Evolutionary conservation across 2,797 vertebrate genomes (phyloP), one percentile per base, ranked within the genome.

Genomic region (Parambassis ranga): DNA sequence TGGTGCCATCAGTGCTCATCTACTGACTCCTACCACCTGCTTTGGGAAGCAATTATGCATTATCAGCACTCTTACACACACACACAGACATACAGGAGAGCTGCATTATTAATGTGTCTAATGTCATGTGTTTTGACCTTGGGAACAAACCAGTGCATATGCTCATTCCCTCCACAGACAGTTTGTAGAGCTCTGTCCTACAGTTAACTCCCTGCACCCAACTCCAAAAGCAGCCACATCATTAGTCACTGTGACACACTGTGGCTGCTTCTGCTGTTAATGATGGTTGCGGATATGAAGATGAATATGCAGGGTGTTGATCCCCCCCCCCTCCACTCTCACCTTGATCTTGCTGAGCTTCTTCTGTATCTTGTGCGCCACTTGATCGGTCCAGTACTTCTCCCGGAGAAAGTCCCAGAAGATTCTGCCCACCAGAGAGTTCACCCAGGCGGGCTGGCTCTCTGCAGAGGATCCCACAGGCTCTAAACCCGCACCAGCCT

Each of bases 301-400:
- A 27, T n/a, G n/a, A n/a, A n/a, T n/a, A n/a, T n/a, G n/a, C n/a
- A n/a, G n/a, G n/a, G n/a, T n/a, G n/a, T n/a, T n/a, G n/a, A n/a
- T n/a, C n/a, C n/a, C n/a, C n/a, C n/a, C n/a, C n/a, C n/a, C n/a
- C n/a, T n/a, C 37, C 33, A 11, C n/a, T 7, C 62, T 74, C 80
- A 95, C 95, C 93, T 94, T 93, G 73, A 96, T 96, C 85, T 94
- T 94, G 77, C 90, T 91, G 48, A 96, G 57, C 65, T 96, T 96
- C 86, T 94, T 95, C 81, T 96, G 95, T 77, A 96, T 93, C 88
- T 95, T 96, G 77, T 84, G 88, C 7, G 93, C 92, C 75, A 96
- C 94, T 74, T 91, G 92, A 75, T 95, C 90, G 0, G 90, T 91
- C 95, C 94, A 96, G 88, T 94, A 95, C 22, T 75, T 93, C 71